phyloP scores from a whole-genome alignment of 2,113 vertebrate species.

The Arvicanthis niloticus region DNA sequence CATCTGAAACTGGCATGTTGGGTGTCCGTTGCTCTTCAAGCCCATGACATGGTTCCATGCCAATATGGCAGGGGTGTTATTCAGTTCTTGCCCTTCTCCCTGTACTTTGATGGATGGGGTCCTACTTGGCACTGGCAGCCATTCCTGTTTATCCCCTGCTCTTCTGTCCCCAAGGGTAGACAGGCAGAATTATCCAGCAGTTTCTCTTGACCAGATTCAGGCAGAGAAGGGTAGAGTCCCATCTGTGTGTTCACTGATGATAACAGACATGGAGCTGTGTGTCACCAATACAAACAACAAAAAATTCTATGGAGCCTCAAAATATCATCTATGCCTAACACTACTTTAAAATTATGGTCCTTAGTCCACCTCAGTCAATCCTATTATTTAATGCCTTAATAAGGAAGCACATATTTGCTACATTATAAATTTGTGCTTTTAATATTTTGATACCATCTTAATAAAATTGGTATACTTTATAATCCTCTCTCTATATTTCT shows the following conservation, averaged over 20 bases:
- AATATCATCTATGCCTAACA: neutral
- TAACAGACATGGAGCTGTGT: neutral
- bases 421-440: slow-evolving; percentile 62
- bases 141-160: neutral
- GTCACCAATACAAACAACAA: neutral
- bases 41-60: neutral
- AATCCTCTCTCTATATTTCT: slow-evolving; percentile 47
- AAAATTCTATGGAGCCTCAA: neutral
- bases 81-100: neutral
- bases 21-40: neutral
- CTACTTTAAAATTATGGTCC: neutral
- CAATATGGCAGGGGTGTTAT: fast-evolving
- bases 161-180: too few relatives aligned
- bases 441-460: slow-evolving; percentile 72
- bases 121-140: fast-evolving
- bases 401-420: slow-evolving; percentile 25
- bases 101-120: fast-evolving
- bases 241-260: neutral
- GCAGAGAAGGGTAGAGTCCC: neutral
- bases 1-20: neutral
- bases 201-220: neutral
- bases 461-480: slow-evolving; percentile 48
- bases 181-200: neutral
- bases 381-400: slow-evolving; percentile 75
- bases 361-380: neutral